A percentile compares a stretch with the other conserved stretches of the same genome.
Conservation (phyloP, 2,113 vertebrate species). For the Trematocara zebra region DNA sequence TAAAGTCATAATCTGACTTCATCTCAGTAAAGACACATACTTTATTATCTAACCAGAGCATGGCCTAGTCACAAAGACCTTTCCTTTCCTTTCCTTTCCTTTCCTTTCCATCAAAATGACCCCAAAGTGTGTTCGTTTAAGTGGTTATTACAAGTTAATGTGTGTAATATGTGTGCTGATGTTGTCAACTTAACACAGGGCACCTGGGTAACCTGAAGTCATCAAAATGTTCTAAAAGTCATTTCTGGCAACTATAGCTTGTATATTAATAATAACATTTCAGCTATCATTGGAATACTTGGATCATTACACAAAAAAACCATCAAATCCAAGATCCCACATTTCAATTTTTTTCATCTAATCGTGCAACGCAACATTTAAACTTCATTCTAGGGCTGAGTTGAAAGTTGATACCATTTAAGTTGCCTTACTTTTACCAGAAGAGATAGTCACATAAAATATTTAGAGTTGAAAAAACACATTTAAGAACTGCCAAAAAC, state of each 20-base stretch:
- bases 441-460: not conserved
- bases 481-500: not conserved
- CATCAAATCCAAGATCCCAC: not conserved
- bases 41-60: not conserved
- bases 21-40: not conserved
- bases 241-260: not conserved
- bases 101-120: not conserved
- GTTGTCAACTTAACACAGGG: fast-evolving
- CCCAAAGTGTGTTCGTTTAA: fast-evolving
- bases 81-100: not conserved
- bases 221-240: not conserved
- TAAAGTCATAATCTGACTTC: not conserved
- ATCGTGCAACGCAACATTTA: fast-evolving
- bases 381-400: not conserved
- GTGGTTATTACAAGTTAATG: fast-evolving
- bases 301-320: not conserved
- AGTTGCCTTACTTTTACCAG: not conserved
- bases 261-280: not conserved
- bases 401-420: not conserved
- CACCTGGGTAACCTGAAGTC: not conserved
- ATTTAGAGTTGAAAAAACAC: not conserved
- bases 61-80: not conserved
- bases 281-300: not conserved
- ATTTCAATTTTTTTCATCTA: not conserved
- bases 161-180: not conserved